phyloP scores from a whole-genome alignment of 2,113 vertebrate genomes.

The Eulemur rufifrons region DNA sequence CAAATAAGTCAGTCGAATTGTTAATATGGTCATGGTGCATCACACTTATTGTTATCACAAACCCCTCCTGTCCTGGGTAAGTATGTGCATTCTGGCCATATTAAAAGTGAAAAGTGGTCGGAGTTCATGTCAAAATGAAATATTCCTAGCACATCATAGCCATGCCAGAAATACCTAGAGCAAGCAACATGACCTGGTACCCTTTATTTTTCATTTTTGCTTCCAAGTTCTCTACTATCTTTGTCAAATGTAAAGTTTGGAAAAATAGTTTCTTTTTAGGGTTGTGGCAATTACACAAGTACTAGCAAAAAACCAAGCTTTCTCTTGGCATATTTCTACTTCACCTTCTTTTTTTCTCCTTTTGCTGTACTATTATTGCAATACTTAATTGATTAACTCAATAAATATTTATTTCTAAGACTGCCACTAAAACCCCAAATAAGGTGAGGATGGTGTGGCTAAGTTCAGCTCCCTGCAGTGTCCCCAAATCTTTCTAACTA shows the following conservation, averaged over 20 bases:
- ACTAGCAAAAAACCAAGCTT: neutral
- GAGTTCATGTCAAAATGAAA: conserved; percentile 65
- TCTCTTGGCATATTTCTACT: neutral
- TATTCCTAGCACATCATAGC: conserved; percentile 18
- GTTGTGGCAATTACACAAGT: neutral
- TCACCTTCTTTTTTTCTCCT: neutral
- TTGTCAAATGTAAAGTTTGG: conserved; percentile 39
- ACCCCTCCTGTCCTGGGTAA: neutral
- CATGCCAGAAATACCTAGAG: conserved; percentile 48
- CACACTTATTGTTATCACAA: conserved; percentile 20
- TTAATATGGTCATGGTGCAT: neutral
- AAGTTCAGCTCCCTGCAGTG: neutral
- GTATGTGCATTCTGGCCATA: conserved; percentile 2
- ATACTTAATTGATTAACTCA: neutral
- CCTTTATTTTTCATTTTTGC: conserved; percentile 3
- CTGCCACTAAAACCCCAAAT: neutral
- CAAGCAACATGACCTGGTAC: conserved; percentile 8
- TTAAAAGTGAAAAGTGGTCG: conserved; percentile 57
- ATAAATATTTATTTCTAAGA: neutral
- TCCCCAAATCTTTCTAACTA: neutral
- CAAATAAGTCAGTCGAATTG: conserved; percentile 51
- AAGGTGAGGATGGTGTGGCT: neutral
- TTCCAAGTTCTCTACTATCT: conserved; percentile 39
- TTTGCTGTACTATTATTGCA: neutral
- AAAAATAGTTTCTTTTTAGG: conserved; percentile 6